Percentiles rank a stretch among this genome's conserved stretches.
Conservation (phyloP, 2,888 invertebrate species). For the Cataglyphis cursor region DNA sequence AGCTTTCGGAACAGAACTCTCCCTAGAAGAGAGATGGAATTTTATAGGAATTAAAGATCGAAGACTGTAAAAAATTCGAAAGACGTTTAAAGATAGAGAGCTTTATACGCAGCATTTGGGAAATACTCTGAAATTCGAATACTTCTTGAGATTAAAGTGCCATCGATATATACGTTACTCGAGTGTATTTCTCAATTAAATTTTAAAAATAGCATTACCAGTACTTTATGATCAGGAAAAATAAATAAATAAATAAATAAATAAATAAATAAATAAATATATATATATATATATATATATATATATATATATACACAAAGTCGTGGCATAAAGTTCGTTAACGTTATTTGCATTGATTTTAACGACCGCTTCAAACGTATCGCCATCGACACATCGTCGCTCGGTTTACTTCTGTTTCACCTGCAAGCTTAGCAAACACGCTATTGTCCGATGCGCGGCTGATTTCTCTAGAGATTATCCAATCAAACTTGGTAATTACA, state of each 20-base stretch:
- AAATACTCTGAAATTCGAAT: background rate
- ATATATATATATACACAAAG: background rate
- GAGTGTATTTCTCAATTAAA: background rate
- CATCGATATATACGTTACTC: background rate
- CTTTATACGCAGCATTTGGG: background rate
- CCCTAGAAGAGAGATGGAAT: slow-evolving; percentile 10
- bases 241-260: no score
- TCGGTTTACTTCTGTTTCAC: slow-evolving; percentile 54
- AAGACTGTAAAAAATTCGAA: slow-evolving; percentile 29
- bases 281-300: no score
- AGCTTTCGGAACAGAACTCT: background rate
- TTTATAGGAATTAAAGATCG: slow-evolving; percentile 32
- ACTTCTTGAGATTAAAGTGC: background rate
- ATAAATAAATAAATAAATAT: no score
- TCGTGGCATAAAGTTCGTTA: slow-evolving; percentile 63
- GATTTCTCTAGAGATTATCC: slow-evolving; percentile 70
- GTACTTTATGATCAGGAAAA: background rate
- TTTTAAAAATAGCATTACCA: background rate
- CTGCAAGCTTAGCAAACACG: slow-evolving; percentile 53
- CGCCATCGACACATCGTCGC: background rate
- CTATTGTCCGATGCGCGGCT: slow-evolving; percentile 40
- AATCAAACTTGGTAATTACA: slow-evolving; percentile 81
- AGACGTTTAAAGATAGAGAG: slow-evolving; percentile 20
- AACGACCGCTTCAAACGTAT: slow-evolving; percentile 34
- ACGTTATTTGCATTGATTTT: slow-evolving; percentile 65